Percentiles rank a stretch among this genome's conserved stretches.
phyloP scores from a whole-genome alignment of 2,797 vertebrate genomes.

The Coluber constrictor region DNA sequence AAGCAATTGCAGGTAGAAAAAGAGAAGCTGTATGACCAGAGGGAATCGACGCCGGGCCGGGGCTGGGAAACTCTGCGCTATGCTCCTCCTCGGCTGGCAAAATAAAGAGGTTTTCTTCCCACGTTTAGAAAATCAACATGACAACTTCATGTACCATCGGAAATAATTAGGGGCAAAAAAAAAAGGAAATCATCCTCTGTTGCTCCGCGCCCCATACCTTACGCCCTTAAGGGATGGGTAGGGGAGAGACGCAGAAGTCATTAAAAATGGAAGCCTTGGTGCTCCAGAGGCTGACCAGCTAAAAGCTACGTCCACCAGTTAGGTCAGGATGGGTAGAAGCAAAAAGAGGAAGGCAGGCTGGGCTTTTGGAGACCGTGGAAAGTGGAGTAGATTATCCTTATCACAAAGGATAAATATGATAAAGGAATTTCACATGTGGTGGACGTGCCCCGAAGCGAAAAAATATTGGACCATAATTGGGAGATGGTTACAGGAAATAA shows the following conservation, averaged over 20 bases:
- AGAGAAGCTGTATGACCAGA: constrained; percentile 74
- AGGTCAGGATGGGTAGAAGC: background rate
- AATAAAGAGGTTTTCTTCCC: constrained; percentile 68
- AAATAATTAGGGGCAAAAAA: constrained; percentile 66
- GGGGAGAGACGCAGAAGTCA: constrained; percentile 31
- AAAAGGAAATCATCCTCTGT: constrained; percentile 22
- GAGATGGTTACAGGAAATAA: no score
- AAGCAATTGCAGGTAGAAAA: constrained; percentile 72
- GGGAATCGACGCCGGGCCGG: constrained; percentile 70
- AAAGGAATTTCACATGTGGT: no score
- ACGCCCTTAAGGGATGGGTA: constrained; percentile 63
- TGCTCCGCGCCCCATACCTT: constrained; percentile 46
- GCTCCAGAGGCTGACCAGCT: background rate
- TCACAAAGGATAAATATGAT: no score
- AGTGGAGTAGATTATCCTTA: no score
- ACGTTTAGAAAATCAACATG: constrained; percentile 75
- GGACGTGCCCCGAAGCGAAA: no score
- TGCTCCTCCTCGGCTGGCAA: constrained; percentile 69
- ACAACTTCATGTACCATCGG: constrained; percentile 72
- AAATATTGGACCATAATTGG: no score
- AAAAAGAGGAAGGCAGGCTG: background rate
- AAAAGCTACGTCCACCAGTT: background rate
- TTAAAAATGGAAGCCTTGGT: background rate
- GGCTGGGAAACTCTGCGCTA: constrained; percentile 63
- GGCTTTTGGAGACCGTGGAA: background rate